Evolutionary conservation across 2,797 vertebrate species (phyloP).

Genomic region (Ptychobarbus kaznakovi): DNA sequence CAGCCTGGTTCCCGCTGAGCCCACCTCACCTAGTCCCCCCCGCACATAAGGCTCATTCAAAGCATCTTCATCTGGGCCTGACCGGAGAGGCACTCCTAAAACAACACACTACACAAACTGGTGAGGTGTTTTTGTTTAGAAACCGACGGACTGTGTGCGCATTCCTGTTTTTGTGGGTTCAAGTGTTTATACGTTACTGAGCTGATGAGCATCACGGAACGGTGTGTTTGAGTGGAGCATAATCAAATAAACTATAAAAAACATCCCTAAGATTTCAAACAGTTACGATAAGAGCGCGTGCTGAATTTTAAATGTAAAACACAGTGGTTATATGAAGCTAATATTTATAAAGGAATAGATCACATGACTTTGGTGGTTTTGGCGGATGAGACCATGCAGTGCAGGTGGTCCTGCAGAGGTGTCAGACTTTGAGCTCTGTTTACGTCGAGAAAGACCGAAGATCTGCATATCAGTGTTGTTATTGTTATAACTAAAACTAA

Average conservation of each 20-base stretch:
- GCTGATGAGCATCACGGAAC: background rate
- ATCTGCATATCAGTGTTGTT: no score
- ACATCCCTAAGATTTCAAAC: background rate
- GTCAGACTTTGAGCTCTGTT: background rate
- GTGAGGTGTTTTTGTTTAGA: background rate
- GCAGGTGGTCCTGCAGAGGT: background rate
- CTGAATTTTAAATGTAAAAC: background rate
- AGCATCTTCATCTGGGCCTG: slow-evolving; percentile 77
- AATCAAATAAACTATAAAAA: slow-evolving; percentile 6
- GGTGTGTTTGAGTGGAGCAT: background rate
- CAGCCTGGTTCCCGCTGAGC: slow-evolving; percentile 19
- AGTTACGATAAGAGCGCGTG: background rate
- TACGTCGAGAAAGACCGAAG: background rate
- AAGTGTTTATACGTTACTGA: background rate
- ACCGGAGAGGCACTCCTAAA: slow-evolving; percentile 61
- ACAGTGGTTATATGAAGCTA: background rate
- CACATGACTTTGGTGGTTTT: background rate
- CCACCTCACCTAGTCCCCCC: slow-evolving; percentile 72
- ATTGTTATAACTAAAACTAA: background rate
- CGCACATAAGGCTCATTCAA: slow-evolving; percentile 93
- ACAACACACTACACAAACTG: background rate
- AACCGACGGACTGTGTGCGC: background rate
- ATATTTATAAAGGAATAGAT: background rate
- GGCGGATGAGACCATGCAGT: background rate
- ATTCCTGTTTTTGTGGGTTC: background rate